These are phyloP conservation scores for Rachycentron canadum DNA, from an alignment of 2,797 vertebrate genomes.

Conservation along the genomic window DNA sequence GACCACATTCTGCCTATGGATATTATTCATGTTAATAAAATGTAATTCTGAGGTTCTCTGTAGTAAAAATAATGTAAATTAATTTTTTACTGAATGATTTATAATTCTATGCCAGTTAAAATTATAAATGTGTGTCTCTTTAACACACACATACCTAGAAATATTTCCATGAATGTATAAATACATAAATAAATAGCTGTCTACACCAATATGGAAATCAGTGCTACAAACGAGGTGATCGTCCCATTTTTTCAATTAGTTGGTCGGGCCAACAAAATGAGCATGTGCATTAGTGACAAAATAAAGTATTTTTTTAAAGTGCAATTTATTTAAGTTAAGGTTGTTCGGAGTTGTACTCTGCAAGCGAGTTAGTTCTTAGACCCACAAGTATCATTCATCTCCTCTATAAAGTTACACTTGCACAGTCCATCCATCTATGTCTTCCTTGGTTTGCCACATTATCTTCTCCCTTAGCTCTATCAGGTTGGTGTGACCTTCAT, in stretches of 20 bases:
- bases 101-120: neutral
- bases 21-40: neutral
- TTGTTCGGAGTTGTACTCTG: constrained; percentile 25
- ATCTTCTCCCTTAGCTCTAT: constrained; percentile 53
- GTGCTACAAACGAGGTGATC: neutral
- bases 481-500: constrained; percentile 83
- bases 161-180: neutral
- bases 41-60: neutral
- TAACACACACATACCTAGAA: neutral
- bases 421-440: constrained; percentile 31
- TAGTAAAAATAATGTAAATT: neutral
- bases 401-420: constrained; percentile 26
- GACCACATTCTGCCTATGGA: constrained; percentile 22
- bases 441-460: constrained; percentile 58
- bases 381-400: constrained; percentile 33
- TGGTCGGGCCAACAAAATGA: neutral
- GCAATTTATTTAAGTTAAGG: constrained; percentile 17
- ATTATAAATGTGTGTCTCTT: neutral
- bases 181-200: constrained; percentile 6
- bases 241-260: neutral
- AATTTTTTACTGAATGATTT: neutral
- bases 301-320: constrained; percentile 21
- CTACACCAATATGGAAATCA: constrained; percentile 3
- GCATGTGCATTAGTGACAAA: neutral
- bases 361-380: constrained; percentile 31